phyloP scores from a whole-genome alignment of 2,113 vertebrate species.

The Phalacrocorax pelagicus region DNA sequence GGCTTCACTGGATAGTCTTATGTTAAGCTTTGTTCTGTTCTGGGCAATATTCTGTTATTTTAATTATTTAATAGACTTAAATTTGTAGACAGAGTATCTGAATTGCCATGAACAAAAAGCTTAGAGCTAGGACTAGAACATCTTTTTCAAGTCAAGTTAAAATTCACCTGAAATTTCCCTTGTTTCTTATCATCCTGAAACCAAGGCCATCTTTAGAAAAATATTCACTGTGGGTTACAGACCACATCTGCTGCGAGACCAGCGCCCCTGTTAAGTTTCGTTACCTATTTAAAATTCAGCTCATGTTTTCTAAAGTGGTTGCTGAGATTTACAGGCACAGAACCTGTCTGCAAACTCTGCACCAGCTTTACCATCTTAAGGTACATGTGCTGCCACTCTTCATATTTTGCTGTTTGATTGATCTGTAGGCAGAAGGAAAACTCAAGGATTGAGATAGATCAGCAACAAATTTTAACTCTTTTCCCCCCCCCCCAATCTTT shows the following conservation, averaged over 20 bases:
- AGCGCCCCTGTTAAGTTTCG: background rate
- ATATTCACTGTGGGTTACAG: background rate
- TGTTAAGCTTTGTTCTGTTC: slow-evolving; percentile 16
- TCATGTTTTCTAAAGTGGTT: background rate
- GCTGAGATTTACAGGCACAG: background rate
- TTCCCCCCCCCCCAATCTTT: background rate
- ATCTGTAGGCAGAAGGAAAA: background rate
- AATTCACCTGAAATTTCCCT: background rate
- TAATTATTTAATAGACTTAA: background rate
- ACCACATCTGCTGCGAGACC: background rate
- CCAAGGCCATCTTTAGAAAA: background rate
- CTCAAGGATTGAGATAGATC: background rate
- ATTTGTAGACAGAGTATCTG: background rate
- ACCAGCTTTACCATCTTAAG: background rate
- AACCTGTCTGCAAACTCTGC: background rate
- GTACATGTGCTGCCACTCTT: background rate
- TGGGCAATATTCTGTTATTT: background rate
- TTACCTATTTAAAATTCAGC: background rate
- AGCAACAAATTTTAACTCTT: background rate
- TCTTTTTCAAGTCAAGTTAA: background rate
- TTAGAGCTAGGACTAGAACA: background rate
- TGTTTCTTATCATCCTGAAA: background rate
- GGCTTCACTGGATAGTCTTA: slow-evolving; percentile 3
- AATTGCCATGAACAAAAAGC: background rate
- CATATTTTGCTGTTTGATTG: background rate